A percentile compares a stretch with the other conserved stretches of the same genome.
These are phyloP conservation scores for Oedothorax gibbosus DNA, from an alignment of 1,140 invertebrate genomes.

Conservation along the genomic window DNA sequence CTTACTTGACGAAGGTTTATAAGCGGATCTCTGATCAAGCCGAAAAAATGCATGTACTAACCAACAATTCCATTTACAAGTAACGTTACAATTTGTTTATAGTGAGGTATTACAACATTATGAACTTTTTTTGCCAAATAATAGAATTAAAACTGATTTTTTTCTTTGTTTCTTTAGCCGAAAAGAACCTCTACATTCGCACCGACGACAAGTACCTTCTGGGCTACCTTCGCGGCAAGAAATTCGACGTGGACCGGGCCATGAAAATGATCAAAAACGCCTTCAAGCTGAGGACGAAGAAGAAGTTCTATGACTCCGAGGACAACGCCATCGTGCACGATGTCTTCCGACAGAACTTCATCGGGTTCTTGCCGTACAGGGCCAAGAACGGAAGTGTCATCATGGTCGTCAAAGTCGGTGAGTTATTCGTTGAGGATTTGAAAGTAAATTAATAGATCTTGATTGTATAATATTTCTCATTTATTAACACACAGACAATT, in stretches of 20 bases:
- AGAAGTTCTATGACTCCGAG: constrained; percentile 26
- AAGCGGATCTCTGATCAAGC: too few relatives aligned
- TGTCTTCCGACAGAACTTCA: constrained; percentile 26
- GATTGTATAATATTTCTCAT: too few relatives aligned
- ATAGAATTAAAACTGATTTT: background rate
- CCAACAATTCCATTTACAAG: too few relatives aligned
- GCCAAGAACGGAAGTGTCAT: constrained; percentile 54
- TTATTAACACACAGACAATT: too few relatives aligned
- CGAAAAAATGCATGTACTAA: too few relatives aligned
- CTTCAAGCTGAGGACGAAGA: constrained; percentile 39
- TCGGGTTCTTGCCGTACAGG: constrained; percentile 42
- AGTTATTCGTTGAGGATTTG: background rate
- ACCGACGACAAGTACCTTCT: constrained; percentile 32
- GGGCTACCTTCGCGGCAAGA: constrained; percentile 38
- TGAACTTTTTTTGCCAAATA: too few relatives aligned
- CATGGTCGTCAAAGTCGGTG: constrained; percentile 42
- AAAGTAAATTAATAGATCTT: too few relatives aligned
- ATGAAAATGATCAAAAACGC: constrained; percentile 45
- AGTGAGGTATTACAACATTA: too few relatives aligned
- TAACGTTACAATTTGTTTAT: too few relatives aligned
- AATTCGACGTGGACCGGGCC: constrained; percentile 36
- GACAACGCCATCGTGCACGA: constrained; percentile 24
- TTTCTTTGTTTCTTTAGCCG: constrained; percentile 12
- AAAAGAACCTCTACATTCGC: constrained; percentile 37
- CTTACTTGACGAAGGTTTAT: too few relatives aligned